Percentiles rank a stretch among this genome's conserved stretches.
phyloP scores from a whole-genome alignment of 2,797 vertebrate genomes.

The Centropyge bicolor region DNA sequence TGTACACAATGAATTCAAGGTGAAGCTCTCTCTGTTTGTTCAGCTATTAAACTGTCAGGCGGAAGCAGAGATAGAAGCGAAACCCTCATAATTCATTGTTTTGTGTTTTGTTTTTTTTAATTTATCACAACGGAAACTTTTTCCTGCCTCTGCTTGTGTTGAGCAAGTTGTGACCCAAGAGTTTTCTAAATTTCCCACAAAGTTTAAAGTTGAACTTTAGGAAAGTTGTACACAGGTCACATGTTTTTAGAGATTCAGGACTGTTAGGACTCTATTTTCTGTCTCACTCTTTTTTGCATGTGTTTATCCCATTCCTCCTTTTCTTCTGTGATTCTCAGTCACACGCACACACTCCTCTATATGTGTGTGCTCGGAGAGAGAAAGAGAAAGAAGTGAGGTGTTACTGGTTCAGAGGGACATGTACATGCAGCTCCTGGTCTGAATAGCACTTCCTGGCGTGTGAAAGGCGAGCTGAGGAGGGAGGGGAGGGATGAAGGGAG shows the following conservation, averaged over 20 bases:
- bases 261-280: not conserved
- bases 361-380: constrained; percentile 31
- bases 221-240: not conserved
- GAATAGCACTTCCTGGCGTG: constrained; percentile 84
- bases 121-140: constrained; percentile 37
- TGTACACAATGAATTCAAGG: constrained; percentile 25
- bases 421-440: constrained; percentile 84
- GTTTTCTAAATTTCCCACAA: constrained; percentile 1
- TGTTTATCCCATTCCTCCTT: not conserved
- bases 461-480: constrained; percentile 80
- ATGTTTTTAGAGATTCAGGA: not conserved
- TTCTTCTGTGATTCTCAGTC: constrained; percentile 15
- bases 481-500: constrained; percentile 62
- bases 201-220: not conserved
- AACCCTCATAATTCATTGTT: constrained; percentile 39
- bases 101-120: constrained; percentile 52
- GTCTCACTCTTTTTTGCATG: not conserved
- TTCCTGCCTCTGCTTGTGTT: constrained; percentile 32
- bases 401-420: constrained; percentile 71
- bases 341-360: not conserved
- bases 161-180: constrained; percentile 10
- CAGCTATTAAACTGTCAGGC: constrained; percentile 47
- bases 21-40: constrained; percentile 52
- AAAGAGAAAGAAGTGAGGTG: constrained; percentile 66
- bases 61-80: constrained; percentile 20